phyloP scores from a whole-genome alignment of 2,888 invertebrate species.

The Iselma pallidipennis region DNA sequence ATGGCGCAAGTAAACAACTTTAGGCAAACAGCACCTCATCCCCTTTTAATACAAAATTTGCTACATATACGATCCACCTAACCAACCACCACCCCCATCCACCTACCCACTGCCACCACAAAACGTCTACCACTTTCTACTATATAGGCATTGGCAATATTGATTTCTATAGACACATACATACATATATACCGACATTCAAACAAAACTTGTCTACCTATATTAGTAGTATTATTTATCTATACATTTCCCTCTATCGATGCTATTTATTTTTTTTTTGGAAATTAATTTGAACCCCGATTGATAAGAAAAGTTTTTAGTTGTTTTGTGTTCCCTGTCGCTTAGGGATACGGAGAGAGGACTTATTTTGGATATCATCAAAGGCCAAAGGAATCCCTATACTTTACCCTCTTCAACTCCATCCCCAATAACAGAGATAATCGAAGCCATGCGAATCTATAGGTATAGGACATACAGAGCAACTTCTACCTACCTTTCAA shows the following conservation, averaged over 20 bases:
- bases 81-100: constrained; percentile 1
- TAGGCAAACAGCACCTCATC: constrained; percentile 17
- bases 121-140: constrained; percentile 7
- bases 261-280: neutral
- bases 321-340: too few species aligned
- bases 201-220: neutral
- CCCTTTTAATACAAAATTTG: constrained; percentile 16
- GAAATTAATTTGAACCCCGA: neutral
- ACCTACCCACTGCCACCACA: too few species aligned
- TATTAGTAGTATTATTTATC: too few species aligned
- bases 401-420: neutral
- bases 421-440: neutral
- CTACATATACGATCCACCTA: neutral
- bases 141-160: constrained; percentile 8
- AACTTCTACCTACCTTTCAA: neutral
- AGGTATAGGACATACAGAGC: too few species aligned
- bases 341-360: too few species aligned
- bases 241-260: too few species aligned
- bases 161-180: constrained; percentile 10
- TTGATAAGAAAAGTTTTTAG: too few species aligned
- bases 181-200: neutral
- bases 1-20: constrained; percentile 25
- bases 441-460: constrained; percentile 1
- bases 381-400: neutral
- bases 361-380: neutral